phyloP scores from a whole-genome alignment of 1,140 invertebrate species.

The Drosophila nasuta region DNA sequence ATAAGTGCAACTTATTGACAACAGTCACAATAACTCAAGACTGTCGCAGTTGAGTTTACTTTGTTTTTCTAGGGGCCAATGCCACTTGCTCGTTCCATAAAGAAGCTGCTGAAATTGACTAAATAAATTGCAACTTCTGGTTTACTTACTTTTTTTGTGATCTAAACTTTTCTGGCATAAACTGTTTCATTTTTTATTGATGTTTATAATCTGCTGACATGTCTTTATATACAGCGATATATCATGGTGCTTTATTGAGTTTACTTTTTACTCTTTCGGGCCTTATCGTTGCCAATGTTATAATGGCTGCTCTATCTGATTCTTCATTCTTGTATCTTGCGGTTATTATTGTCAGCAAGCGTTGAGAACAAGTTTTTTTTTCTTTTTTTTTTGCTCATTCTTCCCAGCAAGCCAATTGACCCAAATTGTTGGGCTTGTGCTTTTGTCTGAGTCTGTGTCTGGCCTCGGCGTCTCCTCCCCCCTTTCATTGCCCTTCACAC shows the following conservation, averaged over 20 bases:
- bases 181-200: constrained; percentile 11
- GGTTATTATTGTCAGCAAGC: constrained; percentile 50
- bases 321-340: constrained; percentile 32
- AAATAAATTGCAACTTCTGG: background rate
- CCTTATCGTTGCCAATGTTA: constrained; percentile 15
- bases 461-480: constrained; percentile 6
- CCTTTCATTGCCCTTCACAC: background rate
- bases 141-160: background rate
- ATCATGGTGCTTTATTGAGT: constrained; percentile 13
- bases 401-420: constrained; percentile 50
- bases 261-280: background rate
- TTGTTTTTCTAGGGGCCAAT: background rate
- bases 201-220: constrained; percentile 3
- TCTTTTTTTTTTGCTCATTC: constrained; percentile 5
- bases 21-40: constrained; percentile 4
- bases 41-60: constrained; percentile 19
- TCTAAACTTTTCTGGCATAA: background rate
- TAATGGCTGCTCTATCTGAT: constrained; percentile 22
- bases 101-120: background rate
- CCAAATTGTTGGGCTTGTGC: constrained; percentile 44
- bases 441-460: constrained; percentile 34
- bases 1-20: constrained; percentile 25
- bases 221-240: background rate
- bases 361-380: constrained; percentile 55
- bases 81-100: too few species aligned